phyloP scores from a whole-genome alignment of 2,113 vertebrate genomes.

The Gymnogyps californianus region DNA sequence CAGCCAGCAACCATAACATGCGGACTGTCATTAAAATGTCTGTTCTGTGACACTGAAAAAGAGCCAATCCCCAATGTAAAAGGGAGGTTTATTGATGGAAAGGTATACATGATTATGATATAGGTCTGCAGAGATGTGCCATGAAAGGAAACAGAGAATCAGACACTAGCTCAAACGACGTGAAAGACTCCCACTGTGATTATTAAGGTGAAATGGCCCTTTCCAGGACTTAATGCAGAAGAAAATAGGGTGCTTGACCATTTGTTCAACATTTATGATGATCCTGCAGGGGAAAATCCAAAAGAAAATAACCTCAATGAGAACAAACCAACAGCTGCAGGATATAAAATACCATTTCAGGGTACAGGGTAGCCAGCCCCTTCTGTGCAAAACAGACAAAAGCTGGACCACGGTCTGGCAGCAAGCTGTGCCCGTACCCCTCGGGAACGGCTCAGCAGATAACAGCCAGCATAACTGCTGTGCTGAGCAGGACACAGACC shows the following conservation, averaged over 20 bases:
- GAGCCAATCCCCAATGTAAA: not conserved
- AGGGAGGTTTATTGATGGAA: slow-evolving; percentile 18
- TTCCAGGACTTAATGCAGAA: not conserved
- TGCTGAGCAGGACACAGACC: not conserved
- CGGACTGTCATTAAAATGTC: not conserved
- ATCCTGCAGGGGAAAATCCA: not conserved
- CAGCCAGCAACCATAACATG: not conserved
- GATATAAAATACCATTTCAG: not conserved
- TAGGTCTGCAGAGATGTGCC: not conserved
- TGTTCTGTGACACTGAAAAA: not conserved
- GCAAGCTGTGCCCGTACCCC: not conserved
- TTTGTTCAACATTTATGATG: not conserved
- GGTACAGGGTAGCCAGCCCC: not conserved
- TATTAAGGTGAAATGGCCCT: not conserved
- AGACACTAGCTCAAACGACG: not conserved
- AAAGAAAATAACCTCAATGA: not conserved
- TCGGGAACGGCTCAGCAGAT: not conserved
- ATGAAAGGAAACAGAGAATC: not conserved
- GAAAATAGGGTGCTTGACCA: not conserved
- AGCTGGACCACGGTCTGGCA: not conserved
- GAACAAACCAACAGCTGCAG: not conserved
- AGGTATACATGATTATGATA: not conserved
- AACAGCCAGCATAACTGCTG: not conserved
- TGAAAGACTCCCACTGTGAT: not conserved
- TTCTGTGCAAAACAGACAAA: not conserved